Base-by-base conservation (phyloP, 1,140 invertebrate species). In the Popillia japonica region DNA sequence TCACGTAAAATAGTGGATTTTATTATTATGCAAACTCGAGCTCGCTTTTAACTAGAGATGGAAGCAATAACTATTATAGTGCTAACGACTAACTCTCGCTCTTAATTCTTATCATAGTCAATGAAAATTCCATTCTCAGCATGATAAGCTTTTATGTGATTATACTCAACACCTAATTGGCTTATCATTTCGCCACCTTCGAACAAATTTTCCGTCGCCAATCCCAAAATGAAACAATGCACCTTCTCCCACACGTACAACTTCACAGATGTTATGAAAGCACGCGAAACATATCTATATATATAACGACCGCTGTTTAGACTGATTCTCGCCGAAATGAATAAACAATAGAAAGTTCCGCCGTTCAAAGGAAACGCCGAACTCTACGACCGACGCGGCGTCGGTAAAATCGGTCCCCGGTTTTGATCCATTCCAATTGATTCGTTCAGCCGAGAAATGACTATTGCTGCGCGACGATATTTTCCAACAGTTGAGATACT, bases 391-490 rank as follows among this genome's bases (percentile, higher is more conserved):
- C 11, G 44, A 48, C 11, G 17, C 48, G 42, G 42, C 14, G 42
- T 44, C 42, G 48, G 14, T n/a, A n/a, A 17, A 17, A 55, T 55
- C 11, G 6, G 48, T 55, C 14, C 48, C 48, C 27, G n/a, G 48
- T 6, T 14, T 14, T 14, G 48, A 55, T 55, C n/a, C 48, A 55
- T 55, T 55, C 48, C n/a, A 55, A n/a, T 17, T 17, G 14, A 17
- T 17, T 55, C 48, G 17, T 55, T 55, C 48, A 55, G 17, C 48
- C 17, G 48, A 55, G 48, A 55, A 55, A 55, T 55, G 48, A 55
- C 11, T 55, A 17, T 17, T 20, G n/a, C n/a, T 55, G 48, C 48
- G 14, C 48, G 48, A 55, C 14, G 48, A 55, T 2, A n/a, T 6
- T 55, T 55, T 55, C 48, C 27, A 17, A 6, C 14, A 17, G 48